Evolutionary conservation across 2,797 vertebrate genomes (phyloP), one percentile per base, ranked within the genome.

Genomic region (Phrynocephalus guinanensis): DNA sequence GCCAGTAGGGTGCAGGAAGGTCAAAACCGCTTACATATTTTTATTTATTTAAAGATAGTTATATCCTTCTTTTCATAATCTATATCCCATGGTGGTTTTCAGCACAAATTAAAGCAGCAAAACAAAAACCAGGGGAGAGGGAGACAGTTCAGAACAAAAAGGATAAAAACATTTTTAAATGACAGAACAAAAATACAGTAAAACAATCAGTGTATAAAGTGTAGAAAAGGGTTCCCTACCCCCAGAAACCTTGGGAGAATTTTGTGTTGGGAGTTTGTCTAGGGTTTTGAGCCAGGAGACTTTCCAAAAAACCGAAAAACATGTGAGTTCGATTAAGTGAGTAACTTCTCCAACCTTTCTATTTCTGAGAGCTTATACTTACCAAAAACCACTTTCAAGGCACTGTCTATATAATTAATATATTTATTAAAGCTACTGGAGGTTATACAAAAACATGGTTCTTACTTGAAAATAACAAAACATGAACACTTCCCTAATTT

Each of bases 151-250:
- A 56, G n/a, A 56, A n/a, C 48, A 56, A 60, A 79, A 79, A 33
- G 52, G 15, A 28, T 1, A 10, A 8, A 79, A n/a, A 78, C 28
- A 13, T 22, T 84, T n/a, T 66, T 87, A 72, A 80, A 92, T 56
- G 52, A 56, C 10, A 56, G 52, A 9, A 56, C 13, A 56, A 56
- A 56, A 79, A 16, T 86, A 86, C 89, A 89, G 87, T 94, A 84
- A 76, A 83, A 86, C 48, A 30, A 63, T 7, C 4, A 24, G 84
- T 15, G 68, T 92, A 93, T 86, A 92, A 76, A 30, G 88, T 77
- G 91, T 66, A 50, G 22, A 77, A 38, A 77, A 50, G 48, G 48
- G 75, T 77, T 56, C 13, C 13, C 13, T 56, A 10, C 11, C 6
- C 52, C 52, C 52, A 56, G 6, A 56, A 56, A 56, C 9, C 52